Evolutionary conservation across 92 coral and sea anemone species (phyloP).

Genomic region (Plumapathes pennacea): DNA sequence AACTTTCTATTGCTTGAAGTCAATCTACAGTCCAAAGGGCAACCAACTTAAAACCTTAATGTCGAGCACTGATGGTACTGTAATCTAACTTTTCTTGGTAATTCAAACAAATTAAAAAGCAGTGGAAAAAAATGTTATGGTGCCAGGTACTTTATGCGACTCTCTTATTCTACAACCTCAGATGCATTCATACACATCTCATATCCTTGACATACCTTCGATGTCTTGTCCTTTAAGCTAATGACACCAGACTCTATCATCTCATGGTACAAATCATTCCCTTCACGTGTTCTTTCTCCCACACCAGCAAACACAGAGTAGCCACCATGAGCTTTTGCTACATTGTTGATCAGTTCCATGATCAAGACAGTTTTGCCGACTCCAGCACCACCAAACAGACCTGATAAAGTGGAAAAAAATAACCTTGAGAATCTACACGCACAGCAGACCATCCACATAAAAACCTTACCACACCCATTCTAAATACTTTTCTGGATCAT

Average conservation of each 20-base stretch:
- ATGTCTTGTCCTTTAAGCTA: conserved; percentile 89
- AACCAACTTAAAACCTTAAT: too few relatives aligned
- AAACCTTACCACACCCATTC: too few relatives aligned
- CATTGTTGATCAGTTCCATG: conserved; percentile 97
- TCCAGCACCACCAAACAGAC: conserved; percentile 99
- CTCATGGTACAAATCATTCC: conserved; percentile 98
- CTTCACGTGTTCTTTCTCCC: conserved; percentile 98
- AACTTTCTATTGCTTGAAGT: too few relatives aligned
- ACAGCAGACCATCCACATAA: too few relatives aligned
- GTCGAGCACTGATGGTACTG: too few relatives aligned
- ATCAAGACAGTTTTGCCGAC: conserved; percentile 97
- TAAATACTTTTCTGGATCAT: too few relatives aligned
- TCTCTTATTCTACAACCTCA: background rate
- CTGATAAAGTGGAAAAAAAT: too few relatives aligned
- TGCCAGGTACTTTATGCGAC: background rate
- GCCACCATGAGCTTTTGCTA: conserved; percentile 99
- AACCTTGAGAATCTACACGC: too few relatives aligned
- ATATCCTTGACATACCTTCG: conserved; percentile 63
- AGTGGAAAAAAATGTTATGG: too few relatives aligned
- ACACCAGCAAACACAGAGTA: conserved; percentile 99
- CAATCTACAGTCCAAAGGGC: too few relatives aligned
- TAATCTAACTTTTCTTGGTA: too few relatives aligned
- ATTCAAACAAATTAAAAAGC: too few relatives aligned
- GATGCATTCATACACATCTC: background rate
- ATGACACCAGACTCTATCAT: conserved; percentile 99